Base-by-base conservation (phyloP, 2,113 vertebrate species). In the Melanerpes formicivorus region DNA sequence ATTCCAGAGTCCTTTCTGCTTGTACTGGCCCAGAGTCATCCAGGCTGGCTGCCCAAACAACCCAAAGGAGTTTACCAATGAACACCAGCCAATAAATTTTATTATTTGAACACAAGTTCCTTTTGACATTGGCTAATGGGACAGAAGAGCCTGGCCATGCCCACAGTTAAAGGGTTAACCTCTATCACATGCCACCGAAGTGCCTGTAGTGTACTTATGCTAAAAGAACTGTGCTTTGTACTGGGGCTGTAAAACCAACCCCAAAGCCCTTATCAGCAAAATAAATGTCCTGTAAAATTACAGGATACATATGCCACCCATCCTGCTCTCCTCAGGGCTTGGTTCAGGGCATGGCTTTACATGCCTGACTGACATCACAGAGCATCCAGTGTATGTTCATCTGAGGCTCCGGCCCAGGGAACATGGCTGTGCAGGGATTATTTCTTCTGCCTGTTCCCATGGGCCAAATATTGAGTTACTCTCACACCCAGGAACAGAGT, bases 361-460 rank as follows among this genome's bases (percentile, higher is more conserved):
- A 6, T 34, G 30, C 59, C 48, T 52, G 62, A 14, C 7, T 60
- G 76, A 56, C 2, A 25, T 4, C 52, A 32, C 15, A 55, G 54
- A 65, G 83, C 60, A 58, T 1, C 63, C 76, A 18, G 70, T 2
- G 2, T 1, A 18, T 0, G 10, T 40, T 56, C 13, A 22, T 72
- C 58, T 2, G 4, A 5, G 8, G 29, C 9, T n/a, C 40, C 34
- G 29, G 48, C 37, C 32, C 55, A 54, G 60, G 64, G 55, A 56
- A 62, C 5, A 6, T 0, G 0, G 25, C 27, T 32, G 15, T 4
- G 1, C 29, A 32, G 67, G 37, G 50, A 40, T 54, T 80, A 22
- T 7, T 42, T 29, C 48, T 40, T 11, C 67, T 54, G 11, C 55
- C n/a, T 59, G 15, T 1, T 78, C 75, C 71, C 56, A 2, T 4